Base-by-base conservation (phyloP, 1,140 invertebrate species). In the Drosophila simulans region DNA sequence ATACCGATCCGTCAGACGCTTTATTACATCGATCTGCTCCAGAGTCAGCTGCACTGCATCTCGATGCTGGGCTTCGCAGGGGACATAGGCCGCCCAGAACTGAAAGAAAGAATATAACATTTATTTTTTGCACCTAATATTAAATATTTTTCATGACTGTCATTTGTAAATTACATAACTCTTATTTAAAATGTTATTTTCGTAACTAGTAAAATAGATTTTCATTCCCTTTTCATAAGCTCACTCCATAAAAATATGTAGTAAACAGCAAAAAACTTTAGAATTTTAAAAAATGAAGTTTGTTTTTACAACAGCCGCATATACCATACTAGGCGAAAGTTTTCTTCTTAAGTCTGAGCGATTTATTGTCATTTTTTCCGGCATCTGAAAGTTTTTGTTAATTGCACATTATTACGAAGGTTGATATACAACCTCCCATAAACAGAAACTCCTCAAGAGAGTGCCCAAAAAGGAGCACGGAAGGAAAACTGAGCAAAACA, bases 11-110 rank as follows among this genome's bases (percentile, higher is more conserved):
- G 96, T 95, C 27, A 97, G 93, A 84, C 96, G 94, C 77, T 95
- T 94, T 45, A 97, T 96, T 37, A 97, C 94, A 91, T 97, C 97
- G 59, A 97, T 95, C 91, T 97, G 96, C 81, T 97, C 96, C 52
- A 97, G 92, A 3, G 96, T 96, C 42, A 96, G 92, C 82, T 97
- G 95, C 3, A 97, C 96, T 0, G 96, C 95, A 80, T 97, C 96
- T 59, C 95, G 94, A 89, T 95, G 95, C 88, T 97, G 97, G 2
- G 96, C 94, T 58, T 95, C 95, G 91, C 97, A 98, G 0, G 96
- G 95, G 0, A 97, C 97, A 91, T 98, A 98, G 0, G 96, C 96
- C 0, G 97, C 97, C 97, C 97, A 98, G 92, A 98, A 98, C 95
- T 97, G 95, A 4, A 92, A 77, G 2, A 20, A 5, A 42, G 2